Base-by-base conservation (phyloP, 2,888 invertebrate species). In the Lasioglossum morio region DNA sequence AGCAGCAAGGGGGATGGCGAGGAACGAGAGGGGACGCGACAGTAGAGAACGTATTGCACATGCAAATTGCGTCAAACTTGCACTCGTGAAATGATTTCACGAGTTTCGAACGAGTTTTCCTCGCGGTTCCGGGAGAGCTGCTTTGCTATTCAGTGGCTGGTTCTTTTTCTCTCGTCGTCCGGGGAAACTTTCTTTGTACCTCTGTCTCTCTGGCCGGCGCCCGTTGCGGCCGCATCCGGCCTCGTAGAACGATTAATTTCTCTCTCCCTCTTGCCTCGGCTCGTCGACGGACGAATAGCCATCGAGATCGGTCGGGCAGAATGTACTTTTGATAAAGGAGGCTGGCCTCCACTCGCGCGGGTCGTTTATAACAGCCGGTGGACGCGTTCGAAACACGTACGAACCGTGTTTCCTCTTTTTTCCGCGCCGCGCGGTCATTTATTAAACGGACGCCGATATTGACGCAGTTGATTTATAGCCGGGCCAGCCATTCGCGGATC, bases 1-100 rank as follows among this genome's bases (percentile, higher is more conserved):
- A 57, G 10, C n/a, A 1, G n/a, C 57, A n/a, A 57, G 12, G n/a
- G 57, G 12, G 10, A 23, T 10, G 40, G 23, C 53, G 16, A 12
- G 27, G 16, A 16, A 2, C 30, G 27, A 16, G 30, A 27, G 60
- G 60, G 27, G 60, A 27, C n/a, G 40, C 48, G 69, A 19, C 79
- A 16, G 19, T 14, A 73, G 79, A n/a, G 57, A 72, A 82, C 75
- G 46, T 75, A 79, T 74, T 73, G 79, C 80, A 63, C 53, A 87
- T 81, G 87, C 77, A 87, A 83, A 87, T 87, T 79, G 60, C 81
- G 78, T 84, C 81, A 87, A 87, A 87, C 75, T 87, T 83, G 63
- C 57, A 60, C 79, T 30, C 30, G 76, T 53, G 79, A 72, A 87
- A 84, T 84, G 77, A 81, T 87, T 84, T 81, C 78, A 74, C 73